Base-by-base conservation (phyloP, 2,888 invertebrate species). In the Gastrophysa polygoni region DNA sequence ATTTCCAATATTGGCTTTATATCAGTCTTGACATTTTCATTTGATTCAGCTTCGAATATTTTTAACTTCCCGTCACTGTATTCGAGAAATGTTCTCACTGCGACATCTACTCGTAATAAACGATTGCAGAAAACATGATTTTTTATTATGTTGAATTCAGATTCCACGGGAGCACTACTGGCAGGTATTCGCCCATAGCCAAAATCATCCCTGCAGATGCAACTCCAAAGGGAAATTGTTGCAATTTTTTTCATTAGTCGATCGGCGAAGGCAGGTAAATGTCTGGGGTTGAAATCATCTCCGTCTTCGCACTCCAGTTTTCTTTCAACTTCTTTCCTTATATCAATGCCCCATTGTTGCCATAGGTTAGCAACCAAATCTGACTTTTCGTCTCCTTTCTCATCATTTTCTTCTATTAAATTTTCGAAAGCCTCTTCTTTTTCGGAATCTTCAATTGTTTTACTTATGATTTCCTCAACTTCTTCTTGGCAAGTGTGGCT, bases 111-210 rank as follows among this genome's bases (percentile, higher is more conserved):
- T 32, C 29, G 29, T 8, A 32, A 7, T 32, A 32, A 32, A 8
- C 29, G 29, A 32, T 32, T 32, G 29, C 29, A 10, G 8, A 32
- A 10, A 32, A 32, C 10, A 10, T 8, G 10, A 32, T 32, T 32
- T 14, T 44, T 44, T 2, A 44, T 44, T 14, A 44, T 32, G 10
- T 44, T 44, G 16, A 44, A 18, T 44, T 44, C 44, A 11, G 18
- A 7, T 6, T 44, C 44, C 1, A 44, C 44, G 7, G 44, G 18
- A 14, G 18, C 16, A 17, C 44, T 44, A 44, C 44, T 44, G 14
- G 18, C 44, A 44, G 44, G 44, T 14, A 44, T 44, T 44, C 44
- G 44, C 18, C 44, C 44, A 44, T 44, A 44, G 10, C 44, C 18
- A 18, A 44, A 17, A 44, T 44, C 44, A 44, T 44, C 44, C 16